Percentiles rank a stretch among this genome's conserved stretches.
These are phyloP conservation scores for Numenius arquata DNA, from an alignment of 2,113 vertebrate genomes.

Conservation along the genomic window DNA sequence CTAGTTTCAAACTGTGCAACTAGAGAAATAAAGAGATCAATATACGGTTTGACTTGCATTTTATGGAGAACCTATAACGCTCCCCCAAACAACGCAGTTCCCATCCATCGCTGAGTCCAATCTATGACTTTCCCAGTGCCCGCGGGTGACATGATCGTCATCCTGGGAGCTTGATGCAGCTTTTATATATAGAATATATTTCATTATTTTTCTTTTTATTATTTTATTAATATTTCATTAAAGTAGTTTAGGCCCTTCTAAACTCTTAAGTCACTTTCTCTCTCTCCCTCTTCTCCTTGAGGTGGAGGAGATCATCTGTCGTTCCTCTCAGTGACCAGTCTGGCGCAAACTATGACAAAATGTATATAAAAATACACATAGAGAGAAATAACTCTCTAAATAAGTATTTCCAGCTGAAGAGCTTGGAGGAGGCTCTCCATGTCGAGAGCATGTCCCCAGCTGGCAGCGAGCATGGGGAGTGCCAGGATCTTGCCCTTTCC, in stretches of 20 bases:
- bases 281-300: background rate
- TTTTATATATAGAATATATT: background rate
- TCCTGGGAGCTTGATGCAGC: background rate
- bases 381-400: background rate
- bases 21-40: background rate
- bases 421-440: background rate
- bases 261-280: background rate
- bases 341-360: background rate
- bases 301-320: background rate
- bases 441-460: background rate
- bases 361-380: background rate
- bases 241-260: background rate
- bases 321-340: background rate
- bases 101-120: background rate
- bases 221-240: background rate
- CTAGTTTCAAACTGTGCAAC: background rate
- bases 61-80: background rate
- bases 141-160: background rate
- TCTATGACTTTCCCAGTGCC: background rate
- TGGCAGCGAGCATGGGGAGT: background rate
- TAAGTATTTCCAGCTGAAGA: background rate
- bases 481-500: background rate
- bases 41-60: fast-evolving
- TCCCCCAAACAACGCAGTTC: background rate
- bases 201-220: background rate